These are phyloP conservation scores for Gymnogyps californianus DNA, from an alignment of 2,113 vertebrate species.

Conservation along the genomic window DNA sequence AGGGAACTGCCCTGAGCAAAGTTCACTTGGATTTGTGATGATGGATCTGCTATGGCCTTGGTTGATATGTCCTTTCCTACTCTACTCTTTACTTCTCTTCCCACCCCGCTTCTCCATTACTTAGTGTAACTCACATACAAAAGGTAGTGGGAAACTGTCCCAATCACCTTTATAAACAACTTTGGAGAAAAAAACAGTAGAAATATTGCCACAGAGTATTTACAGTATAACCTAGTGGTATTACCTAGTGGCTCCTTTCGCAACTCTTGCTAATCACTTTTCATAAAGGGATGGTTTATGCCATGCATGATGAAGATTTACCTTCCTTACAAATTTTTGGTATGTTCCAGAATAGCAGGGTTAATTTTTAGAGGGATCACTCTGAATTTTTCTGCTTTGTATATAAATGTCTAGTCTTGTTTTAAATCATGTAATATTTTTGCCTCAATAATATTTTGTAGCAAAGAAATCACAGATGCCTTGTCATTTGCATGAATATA, in stretches of 20 bases:
- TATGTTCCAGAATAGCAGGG: neutral
- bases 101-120: neutral
- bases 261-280: neutral
- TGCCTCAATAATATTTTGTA: neutral
- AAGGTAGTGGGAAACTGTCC: neutral
- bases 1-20: neutral
- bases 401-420: neutral
- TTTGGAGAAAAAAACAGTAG: neutral
- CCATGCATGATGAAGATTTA: neutral
- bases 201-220: neutral
- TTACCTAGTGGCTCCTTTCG: neutral
- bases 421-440: neutral
- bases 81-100: neutral
- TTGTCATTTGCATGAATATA: neutral
- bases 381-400: neutral
- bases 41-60: neutral
- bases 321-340: neutral
- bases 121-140: neutral
- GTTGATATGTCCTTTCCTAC: neutral
- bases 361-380: neutral
- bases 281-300: neutral
- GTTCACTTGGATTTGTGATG: neutral
- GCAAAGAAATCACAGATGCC: neutral
- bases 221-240: neutral
- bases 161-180: neutral